These are phyloP conservation scores for Alectoris magna DNA, from an alignment of 2,797 vertebrate genomes.

Conservation along the genomic window DNA sequence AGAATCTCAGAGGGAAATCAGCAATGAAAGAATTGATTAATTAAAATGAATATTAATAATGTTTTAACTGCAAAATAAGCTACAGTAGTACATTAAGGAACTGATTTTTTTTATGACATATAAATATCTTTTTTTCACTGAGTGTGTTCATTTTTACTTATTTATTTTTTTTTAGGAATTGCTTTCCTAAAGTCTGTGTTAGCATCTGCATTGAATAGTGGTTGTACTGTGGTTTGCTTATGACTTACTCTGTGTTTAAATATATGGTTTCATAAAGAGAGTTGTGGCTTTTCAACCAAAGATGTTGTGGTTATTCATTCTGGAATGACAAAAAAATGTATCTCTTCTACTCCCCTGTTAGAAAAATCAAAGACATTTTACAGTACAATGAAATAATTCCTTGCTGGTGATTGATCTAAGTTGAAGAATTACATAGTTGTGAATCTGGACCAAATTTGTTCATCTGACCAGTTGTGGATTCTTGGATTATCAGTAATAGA, in stretches of 20 bases:
- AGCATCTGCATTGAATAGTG: neutral
- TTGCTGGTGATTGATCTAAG: neutral
- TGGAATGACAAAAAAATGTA: neutral
- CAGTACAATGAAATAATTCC: accelerated
- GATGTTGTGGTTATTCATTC: neutral
- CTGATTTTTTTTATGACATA: neutral
- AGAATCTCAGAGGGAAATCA: neutral
- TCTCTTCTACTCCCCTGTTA: neutral
- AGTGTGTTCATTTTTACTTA: neutral
- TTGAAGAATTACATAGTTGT: neutral
- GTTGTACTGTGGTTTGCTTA: neutral
- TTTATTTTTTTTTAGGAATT: neutral
- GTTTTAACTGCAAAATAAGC: neutral
- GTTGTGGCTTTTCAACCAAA: neutral
- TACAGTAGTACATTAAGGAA: neutral
- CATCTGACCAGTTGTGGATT: neutral
- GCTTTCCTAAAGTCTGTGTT: neutral
- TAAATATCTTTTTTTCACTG: neutral
- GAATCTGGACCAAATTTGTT: neutral
- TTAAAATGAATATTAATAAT: neutral
- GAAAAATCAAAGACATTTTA: neutral
- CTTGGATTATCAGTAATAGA: neutral
- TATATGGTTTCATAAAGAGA: neutral
- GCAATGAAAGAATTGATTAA: neutral
- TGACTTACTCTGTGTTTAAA: neutral